Base-by-base conservation (phyloP, 1,140 invertebrate genomes). In the Vanessa tameamea region DNA sequence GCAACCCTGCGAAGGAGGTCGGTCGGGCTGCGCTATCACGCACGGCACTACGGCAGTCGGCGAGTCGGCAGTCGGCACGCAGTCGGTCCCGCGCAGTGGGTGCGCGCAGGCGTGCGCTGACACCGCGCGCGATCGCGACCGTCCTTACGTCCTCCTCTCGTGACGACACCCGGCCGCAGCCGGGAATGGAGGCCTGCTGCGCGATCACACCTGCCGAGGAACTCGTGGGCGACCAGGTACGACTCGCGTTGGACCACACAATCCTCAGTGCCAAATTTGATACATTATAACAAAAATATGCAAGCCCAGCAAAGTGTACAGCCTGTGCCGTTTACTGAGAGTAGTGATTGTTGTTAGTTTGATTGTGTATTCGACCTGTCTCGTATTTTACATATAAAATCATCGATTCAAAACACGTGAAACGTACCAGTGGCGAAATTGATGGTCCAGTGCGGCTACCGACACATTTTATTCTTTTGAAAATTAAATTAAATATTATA, bases 181-280 rank as follows among this genome's bases (percentile, higher is more conserved):
- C 87, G 87, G 87, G 87, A 76, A 89, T 89, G 87, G 87, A 89
- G 89, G 80, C 87, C 85, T 87, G 86, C 83, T 86, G 86, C 81
- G 85, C 87, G 78, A 82, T 85, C 83, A 84, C 82, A 84, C 80
- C 82, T 85, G 85, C 82, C 83, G 87, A 91, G 87, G 87, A 91
- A 85, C 86, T 87, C 74, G 87, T 83, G 86, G 89, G 89, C 82
- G 89, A 91, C 88, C 88, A 91, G 89, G 89, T 91, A 91, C 84
- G 77, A 64, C 57, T 66, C 64, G 26, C 76, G 31, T 20, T 31
- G 50, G 53, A 73, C 64, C 47, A 53, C 66, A 48, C 48, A 9
- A 20, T 26, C 50, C 23, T 51, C 64, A n/a, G 5, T 64, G 20
- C 16, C 20, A 26, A 50, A 61, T 9, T 26, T 13, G 14, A 26